Percentiles rank a stretch among this genome's conserved stretches.
Conservation (phyloP, 2,797 vertebrate genomes). For the Pempheris klunzingeri region DNA sequence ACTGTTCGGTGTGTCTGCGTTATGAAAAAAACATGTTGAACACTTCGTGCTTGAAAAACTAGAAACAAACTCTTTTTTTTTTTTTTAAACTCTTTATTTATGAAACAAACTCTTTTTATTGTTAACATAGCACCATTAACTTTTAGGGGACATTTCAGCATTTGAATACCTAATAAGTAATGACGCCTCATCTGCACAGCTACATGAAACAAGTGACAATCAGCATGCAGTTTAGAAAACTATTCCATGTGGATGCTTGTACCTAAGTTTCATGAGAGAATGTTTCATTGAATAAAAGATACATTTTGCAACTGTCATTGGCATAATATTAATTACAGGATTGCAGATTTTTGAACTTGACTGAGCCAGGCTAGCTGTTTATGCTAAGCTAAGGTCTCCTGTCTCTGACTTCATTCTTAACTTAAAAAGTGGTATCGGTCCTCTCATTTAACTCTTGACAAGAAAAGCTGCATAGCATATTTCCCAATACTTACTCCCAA, state of each 20-base stretch:
- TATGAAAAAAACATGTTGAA: background rate
- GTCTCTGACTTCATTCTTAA: too few species aligned
- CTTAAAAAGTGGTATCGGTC: background rate
- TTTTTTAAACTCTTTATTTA: background rate
- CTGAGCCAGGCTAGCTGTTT: background rate
- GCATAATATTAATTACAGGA: background rate
- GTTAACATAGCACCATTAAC: slow-evolving; percentile 1
- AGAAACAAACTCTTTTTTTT: background rate
- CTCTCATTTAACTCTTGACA: background rate
- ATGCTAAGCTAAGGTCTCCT: background rate
- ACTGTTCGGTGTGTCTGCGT: slow-evolving; percentile 1
- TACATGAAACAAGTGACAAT: background rate
- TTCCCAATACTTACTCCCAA: too few species aligned
- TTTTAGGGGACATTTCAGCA: background rate
- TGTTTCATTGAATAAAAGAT: background rate
- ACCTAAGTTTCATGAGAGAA: background rate
- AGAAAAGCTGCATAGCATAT: background rate
- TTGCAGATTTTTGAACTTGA: background rate
- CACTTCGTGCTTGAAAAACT: background rate
- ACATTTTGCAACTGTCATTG: too few species aligned
- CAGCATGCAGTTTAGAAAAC: background rate
- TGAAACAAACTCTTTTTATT: background rate
- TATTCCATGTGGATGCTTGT: background rate
- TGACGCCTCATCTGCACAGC: background rate
- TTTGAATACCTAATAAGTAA: background rate